These are phyloP conservation scores for Ochropacha duplaris DNA, from an alignment of 2,888 invertebrate species.

Conservation along the genomic window DNA sequence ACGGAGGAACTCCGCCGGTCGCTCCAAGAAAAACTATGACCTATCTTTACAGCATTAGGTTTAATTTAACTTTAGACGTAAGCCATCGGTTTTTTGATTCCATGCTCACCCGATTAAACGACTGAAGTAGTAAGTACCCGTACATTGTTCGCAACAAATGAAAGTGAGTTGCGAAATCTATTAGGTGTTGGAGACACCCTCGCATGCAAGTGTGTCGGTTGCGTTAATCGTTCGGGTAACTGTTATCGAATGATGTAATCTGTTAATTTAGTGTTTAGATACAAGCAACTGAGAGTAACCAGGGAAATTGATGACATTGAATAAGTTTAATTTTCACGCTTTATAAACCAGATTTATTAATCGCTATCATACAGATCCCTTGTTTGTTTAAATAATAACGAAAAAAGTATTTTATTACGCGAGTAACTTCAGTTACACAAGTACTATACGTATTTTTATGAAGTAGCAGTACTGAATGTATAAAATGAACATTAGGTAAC, in stretches of 20 bases:
- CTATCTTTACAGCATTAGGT: slow-evolving; percentile 31
- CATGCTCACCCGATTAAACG: slow-evolving; percentile 31
- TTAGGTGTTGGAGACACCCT: slow-evolving; percentile 21
- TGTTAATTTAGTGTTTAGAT: slow-evolving; percentile 19
- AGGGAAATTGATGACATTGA: not conserved
- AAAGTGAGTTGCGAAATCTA: slow-evolving; percentile 41
- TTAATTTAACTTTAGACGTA: slow-evolving; percentile 45
- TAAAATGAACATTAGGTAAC: not conserved
- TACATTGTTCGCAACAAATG: slow-evolving; percentile 40
- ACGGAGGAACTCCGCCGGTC: slow-evolving; percentile 90
- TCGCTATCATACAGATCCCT: too few species aligned
- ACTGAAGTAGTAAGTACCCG: slow-evolving; percentile 38
- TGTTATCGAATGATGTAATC: slow-evolving; percentile 25
- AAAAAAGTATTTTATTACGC: not conserved
- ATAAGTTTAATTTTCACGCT: not conserved
- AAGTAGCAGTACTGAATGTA: not conserved
- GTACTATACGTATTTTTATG: too few species aligned
- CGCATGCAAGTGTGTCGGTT: slow-evolving; percentile 14
- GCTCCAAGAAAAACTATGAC: slow-evolving; percentile 90
- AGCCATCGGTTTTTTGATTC: slow-evolving; percentile 33
- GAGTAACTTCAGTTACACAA: not conserved
- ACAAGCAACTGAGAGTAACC: not conserved
- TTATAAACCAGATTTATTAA: not conserved
- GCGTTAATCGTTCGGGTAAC: slow-evolving; percentile 24
- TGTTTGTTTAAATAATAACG: not conserved